phyloP scores from a whole-genome alignment of 2,888 invertebrate genomes.

The Theodoxus fluviatilis region DNA sequence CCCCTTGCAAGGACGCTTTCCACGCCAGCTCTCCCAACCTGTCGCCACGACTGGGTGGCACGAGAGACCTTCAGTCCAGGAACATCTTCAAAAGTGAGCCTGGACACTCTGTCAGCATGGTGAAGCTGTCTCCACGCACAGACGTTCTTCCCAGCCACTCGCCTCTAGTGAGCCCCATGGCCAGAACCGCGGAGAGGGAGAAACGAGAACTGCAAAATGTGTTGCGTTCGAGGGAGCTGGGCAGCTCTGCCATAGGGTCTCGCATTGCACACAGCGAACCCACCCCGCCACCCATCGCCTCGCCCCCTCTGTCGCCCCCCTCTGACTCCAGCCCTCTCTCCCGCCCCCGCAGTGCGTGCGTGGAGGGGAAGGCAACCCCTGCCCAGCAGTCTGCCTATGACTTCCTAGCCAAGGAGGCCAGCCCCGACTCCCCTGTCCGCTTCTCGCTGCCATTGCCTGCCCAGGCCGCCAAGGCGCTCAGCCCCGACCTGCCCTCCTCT shows the following conservation, averaged over 20 bases:
- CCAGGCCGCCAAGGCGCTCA: not conserved
- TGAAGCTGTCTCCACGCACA: too few relatives aligned
- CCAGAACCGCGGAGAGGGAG: not conserved
- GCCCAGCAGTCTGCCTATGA: constrained; percentile 19
- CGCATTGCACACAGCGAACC: constrained; percentile 41
- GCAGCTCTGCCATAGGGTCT: constrained; percentile 46
- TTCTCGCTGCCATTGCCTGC: constrained; percentile 24
- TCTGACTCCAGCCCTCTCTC: constrained; percentile 18
- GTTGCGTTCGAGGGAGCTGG: constrained; percentile 44
- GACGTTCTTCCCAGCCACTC: too few relatives aligned
- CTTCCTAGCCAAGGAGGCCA: constrained; percentile 25
- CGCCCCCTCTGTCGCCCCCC: too few relatives aligned
- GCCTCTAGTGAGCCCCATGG: too few relatives aligned
- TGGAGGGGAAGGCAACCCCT: constrained; percentile 8
- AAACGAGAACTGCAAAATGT: constrained; percentile 41
- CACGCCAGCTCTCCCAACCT: too few relatives aligned
- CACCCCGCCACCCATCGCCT: too few relatives aligned
- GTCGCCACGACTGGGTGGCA: too few relatives aligned
- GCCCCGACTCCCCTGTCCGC: constrained; percentile 17
- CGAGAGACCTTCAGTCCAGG: too few relatives aligned
- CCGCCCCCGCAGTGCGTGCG: constrained; percentile 12
- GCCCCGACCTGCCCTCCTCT: constrained; percentile 21
- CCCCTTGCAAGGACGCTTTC: too few relatives aligned
- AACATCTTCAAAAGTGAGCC: too few relatives aligned
- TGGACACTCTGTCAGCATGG: too few relatives aligned